These are phyloP conservation scores for Australoheros scitulus DNA, from an alignment of 2,113 vertebrate species.

Conservation along the genomic window DNA sequence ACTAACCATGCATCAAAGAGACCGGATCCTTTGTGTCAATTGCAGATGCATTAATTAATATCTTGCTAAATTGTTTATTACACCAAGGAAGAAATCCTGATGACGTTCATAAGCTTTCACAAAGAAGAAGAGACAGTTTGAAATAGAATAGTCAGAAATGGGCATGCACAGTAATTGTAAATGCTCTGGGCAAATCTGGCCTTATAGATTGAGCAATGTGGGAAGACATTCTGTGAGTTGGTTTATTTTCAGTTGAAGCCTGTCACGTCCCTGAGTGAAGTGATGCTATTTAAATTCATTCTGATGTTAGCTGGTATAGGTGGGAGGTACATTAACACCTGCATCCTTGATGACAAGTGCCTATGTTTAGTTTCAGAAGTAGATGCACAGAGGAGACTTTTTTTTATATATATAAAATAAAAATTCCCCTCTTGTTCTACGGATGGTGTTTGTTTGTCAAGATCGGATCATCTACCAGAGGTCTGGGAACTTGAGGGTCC, in stretches of 20 bases:
- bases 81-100: not conserved
- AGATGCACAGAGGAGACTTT: not conserved
- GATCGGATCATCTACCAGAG: no score
- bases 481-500: no score
- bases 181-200: not conserved
- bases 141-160: not conserved
- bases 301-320: constrained; percentile 16
- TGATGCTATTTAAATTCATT: constrained; percentile 6
- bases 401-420: no score
- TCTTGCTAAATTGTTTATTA: constrained; percentile 8
- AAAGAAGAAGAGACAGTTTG: not conserved
- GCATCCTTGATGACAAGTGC: constrained; percentile 15
- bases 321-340: not conserved
- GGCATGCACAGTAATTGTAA: not conserved
- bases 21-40: constrained; percentile 26
- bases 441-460: no score
- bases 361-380: not conserved
- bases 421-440: no score
- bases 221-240: not conserved
- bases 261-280: not conserved
- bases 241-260: not conserved
- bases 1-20: constrained; percentile 35
- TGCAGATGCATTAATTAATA: constrained; percentile 11
- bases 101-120: not conserved
- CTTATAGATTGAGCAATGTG: not conserved